These are phyloP conservation scores for Gordius sp. DNA, from an alignment of 2,888 invertebrate species.

Conservation along the genomic window DNA sequence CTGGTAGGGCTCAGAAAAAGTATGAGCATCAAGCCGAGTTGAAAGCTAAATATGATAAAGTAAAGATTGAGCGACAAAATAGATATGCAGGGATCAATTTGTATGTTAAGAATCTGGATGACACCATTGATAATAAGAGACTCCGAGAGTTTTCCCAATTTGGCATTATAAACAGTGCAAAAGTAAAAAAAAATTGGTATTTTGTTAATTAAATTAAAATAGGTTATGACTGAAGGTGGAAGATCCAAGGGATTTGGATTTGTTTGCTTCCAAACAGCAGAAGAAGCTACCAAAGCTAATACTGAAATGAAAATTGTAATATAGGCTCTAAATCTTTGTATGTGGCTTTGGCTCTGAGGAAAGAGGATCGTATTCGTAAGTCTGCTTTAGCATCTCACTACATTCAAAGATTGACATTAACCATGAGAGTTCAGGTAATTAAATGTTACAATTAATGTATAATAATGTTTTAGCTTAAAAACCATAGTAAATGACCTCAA, in stretches of 20 bases:
- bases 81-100: conserved; percentile 59
- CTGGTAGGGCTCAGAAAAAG: conserved; percentile 92
- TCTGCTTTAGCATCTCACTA: conserved; percentile 91
- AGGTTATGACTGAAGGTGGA: conserved; percentile 62
- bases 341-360: conserved; percentile 89
- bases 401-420: conserved; percentile 57
- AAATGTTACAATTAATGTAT: no score
- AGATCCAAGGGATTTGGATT: conserved; percentile 66
- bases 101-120: conserved; percentile 94
- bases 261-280: conserved; percentile 86
- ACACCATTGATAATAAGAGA: conserved; percentile 81
- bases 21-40: conserved; percentile 89
- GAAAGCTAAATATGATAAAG: conserved; percentile 73
- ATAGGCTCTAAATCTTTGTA: conserved; percentile 86
- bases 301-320: conserved; percentile 97
- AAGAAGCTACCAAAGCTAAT: conserved; percentile 93
- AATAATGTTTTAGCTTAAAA: no score
- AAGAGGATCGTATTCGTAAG: conserved; percentile 93
- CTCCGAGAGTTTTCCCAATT: conserved; percentile 76
- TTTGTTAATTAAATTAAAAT: no score
- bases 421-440: no score
- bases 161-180: conserved; percentile 94
- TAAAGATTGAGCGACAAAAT: conserved; percentile 54
- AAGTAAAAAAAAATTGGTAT: conserved; percentile 35
- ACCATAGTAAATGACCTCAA: no score